phyloP scores from a whole-genome alignment of 2,113 vertebrate species.

The Neoarius graeffei region DNA sequence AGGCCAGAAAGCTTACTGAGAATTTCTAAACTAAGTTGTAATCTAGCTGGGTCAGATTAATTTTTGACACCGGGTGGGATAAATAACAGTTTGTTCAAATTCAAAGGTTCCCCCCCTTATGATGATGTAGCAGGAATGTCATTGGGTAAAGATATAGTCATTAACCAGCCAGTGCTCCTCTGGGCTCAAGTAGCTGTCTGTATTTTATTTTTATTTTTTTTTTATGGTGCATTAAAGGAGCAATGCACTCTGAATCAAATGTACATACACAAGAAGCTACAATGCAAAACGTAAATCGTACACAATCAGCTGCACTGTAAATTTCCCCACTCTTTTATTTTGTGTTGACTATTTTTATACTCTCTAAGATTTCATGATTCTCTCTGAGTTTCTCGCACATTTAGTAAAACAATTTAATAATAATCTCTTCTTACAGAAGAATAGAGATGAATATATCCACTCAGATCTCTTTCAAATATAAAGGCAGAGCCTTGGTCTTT shows the following conservation, averaged over 20 bases:
- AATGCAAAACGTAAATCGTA: neutral
- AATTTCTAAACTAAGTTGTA: neutral
- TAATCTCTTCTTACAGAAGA: neutral
- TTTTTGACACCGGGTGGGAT: neutral
- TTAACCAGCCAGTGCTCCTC: constrained; percentile 20
- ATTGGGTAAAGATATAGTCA: constrained; percentile 59
- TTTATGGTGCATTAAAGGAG: neutral
- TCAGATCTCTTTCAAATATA: neutral
- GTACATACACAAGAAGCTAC: neutral
- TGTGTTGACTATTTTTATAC: neutral
- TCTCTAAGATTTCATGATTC: neutral
- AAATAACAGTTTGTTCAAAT: neutral
- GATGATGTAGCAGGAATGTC: neutral
- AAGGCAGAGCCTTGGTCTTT: neutral
- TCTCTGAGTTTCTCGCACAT: neutral
- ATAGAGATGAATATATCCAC: neutral
- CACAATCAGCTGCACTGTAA: neutral
- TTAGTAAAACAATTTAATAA: neutral
- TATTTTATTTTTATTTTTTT: no score
- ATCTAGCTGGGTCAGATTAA: neutral
- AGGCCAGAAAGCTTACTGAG: neutral
- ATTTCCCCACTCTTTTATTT: neutral
- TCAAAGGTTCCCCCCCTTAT: neutral
- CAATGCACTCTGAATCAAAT: neutral
- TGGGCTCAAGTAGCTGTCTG: constrained; percentile 32